Percentiles rank a stretch among this genome's conserved stretches.
Evolutionary conservation across 2,888 invertebrate genomes (phyloP).

Genomic region (Corythucha ciliata): DNA sequence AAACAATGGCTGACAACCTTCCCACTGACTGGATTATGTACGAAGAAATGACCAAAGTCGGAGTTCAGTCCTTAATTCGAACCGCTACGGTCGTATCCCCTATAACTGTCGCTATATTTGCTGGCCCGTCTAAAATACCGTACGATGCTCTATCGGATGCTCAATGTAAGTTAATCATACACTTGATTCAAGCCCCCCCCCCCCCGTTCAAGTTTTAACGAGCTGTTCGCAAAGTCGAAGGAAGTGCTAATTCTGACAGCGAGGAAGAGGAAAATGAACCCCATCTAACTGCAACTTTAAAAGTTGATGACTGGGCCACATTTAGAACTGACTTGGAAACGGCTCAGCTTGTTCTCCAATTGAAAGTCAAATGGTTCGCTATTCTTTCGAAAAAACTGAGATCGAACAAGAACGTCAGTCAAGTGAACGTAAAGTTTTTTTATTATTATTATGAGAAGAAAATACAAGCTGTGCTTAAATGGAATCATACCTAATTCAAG

Average conservation of each 20-base stretch:
- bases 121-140: conserved; percentile 58
- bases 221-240: conserved; percentile 25
- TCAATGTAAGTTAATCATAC: conserved; percentile 27
- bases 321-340: conserved; percentile 60
- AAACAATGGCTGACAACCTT: conserved; percentile 44
- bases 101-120: conserved; percentile 67
- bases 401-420: conserved; percentile 49
- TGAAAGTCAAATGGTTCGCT: conserved; percentile 56
- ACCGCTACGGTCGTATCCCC: conserved; percentile 75
- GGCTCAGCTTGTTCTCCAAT: conserved; percentile 54
- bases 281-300: conserved; percentile 46
- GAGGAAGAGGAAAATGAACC: conserved; percentile 47
- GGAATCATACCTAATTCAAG: conserved; percentile 26
- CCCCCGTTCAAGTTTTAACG: neutral
- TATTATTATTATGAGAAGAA: neutral
- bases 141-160: conserved; percentile 40
- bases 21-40: conserved; percentile 78
- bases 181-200: neutral
- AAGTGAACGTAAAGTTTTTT: conserved; percentile 36
- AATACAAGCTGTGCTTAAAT: neutral
- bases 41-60: conserved; percentile 70
- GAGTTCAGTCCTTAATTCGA: conserved; percentile 59
- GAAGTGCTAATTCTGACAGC: conserved; percentile 43
- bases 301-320: conserved; percentile 65
- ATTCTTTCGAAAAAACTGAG: conserved; percentile 45